phyloP scores from a whole-genome alignment of 2,797 vertebrate species.

The Propithecus deckenii region DNA sequence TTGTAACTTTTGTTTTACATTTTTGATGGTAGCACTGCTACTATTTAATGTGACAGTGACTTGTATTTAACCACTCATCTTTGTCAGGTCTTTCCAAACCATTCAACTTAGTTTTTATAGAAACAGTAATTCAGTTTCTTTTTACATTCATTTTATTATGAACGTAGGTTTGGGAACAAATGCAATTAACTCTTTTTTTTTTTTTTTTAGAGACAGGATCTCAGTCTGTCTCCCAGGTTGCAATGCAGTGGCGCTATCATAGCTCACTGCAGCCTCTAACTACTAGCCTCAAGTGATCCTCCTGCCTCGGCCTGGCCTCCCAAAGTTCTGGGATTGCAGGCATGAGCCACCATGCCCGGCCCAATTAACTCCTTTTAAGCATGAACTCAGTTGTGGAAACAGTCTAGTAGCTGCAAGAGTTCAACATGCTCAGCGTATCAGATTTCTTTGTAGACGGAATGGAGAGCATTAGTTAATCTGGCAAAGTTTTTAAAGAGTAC shows the following conservation, averaged over 20 bases:
- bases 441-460: background rate
- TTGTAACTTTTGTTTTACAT: background rate
- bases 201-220: background rate
- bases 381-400: background rate
- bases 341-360: background rate
- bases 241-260: background rate
- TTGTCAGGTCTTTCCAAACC: background rate
- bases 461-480: background rate
- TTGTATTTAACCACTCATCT: background rate
- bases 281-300: background rate
- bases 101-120: background rate
- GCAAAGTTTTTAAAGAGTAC: background rate
- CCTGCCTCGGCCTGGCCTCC: background rate
- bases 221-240: background rate
- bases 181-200: background rate
- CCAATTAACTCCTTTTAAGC: background rate
- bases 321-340: background rate
- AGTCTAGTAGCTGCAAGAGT: background rate
- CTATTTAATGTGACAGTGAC: background rate
- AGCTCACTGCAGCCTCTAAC: background rate
- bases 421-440: background rate
- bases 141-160: background rate
- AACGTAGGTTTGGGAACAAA: slow-evolving; percentile 11
- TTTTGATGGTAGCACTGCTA: background rate
- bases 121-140: background rate